phyloP scores from a whole-genome alignment of 2,113 vertebrate species.

The Ptilonorhynchus violaceus region DNA sequence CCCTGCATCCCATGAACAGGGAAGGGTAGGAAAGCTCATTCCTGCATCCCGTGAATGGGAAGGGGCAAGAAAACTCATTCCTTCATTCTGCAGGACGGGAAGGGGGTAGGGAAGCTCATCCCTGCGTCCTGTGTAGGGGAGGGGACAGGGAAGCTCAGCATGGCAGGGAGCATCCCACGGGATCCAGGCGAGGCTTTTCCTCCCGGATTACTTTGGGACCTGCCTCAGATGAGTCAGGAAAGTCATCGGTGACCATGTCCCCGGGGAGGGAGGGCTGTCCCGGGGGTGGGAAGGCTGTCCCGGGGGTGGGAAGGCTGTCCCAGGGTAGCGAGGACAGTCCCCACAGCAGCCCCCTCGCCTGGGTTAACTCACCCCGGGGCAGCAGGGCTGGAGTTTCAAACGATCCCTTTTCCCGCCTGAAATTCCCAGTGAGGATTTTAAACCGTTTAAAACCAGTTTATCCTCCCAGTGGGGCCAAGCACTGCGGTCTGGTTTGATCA shows the following conservation, averaged over 20 bases:
- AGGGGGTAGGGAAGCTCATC: neutral
- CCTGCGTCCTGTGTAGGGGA: neutral
- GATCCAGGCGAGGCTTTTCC: neutral
- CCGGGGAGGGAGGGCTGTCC: neutral
- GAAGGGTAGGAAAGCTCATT: neutral
- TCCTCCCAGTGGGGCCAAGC: accelerated
- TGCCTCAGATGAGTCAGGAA: neutral
- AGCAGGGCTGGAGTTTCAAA: neutral
- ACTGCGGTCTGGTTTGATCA: accelerated
- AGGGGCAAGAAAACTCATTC: neutral
- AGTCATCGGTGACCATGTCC: accelerated
- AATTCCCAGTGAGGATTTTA: neutral
- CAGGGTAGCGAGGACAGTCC: neutral
- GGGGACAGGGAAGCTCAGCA: neutral
- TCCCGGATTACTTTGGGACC: neutral
- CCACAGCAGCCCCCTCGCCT: accelerated
- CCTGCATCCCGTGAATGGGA: neutral
- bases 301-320: neutral
- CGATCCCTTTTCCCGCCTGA: neutral
- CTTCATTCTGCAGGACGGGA: neutral
- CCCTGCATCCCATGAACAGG: neutral
- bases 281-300: neutral
- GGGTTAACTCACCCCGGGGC: neutral
- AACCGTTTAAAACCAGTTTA: neutral
- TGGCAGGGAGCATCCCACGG: neutral